Conservation (phyloP, 2,113 vertebrate genomes). For the Albula glossodonta region DNA sequence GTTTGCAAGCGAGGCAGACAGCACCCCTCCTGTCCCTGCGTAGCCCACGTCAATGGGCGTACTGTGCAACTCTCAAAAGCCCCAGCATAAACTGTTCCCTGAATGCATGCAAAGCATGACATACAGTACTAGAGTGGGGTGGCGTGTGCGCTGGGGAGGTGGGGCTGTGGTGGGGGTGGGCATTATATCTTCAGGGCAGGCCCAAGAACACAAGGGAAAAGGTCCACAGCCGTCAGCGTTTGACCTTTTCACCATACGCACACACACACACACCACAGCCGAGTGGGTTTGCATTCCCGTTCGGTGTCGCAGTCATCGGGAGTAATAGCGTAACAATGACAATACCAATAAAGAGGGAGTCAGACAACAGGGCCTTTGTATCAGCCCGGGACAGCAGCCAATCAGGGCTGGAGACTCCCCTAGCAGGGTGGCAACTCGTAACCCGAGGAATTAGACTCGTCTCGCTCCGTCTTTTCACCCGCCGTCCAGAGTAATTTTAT, state of each 20-base stretch:
- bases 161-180: neutral
- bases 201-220: slow-evolving; percentile 11
- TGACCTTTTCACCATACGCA: slow-evolving; percentile 38
- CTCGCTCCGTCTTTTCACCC: neutral
- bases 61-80: too few species aligned
- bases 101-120: neutral
- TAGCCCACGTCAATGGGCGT: too few species aligned
- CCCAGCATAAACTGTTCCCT: neutral
- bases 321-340: slow-evolving; percentile 29
- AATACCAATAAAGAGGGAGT: slow-evolving; percentile 19
- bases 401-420: neutral
- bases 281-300: slow-evolving; percentile 25
- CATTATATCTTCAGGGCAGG: neutral
- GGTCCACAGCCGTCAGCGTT: slow-evolving; percentile 32
- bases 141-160: neutral
- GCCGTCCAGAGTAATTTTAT: neutral
- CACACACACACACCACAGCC: slow-evolving; percentile 9
- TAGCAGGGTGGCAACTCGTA: too few species aligned
- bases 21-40: too few species aligned
- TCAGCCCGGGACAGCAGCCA: slow-evolving; percentile 1
- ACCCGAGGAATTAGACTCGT: neutral
- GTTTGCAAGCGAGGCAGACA: too few species aligned
- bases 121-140: slow-evolving; percentile 12
- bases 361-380: slow-evolving; percentile 36
- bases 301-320: slow-evolving; percentile 3